These are phyloP conservation scores for Platichthys flesus DNA, from an alignment of 2,113 vertebrate genomes.

Conservation along the genomic window DNA sequence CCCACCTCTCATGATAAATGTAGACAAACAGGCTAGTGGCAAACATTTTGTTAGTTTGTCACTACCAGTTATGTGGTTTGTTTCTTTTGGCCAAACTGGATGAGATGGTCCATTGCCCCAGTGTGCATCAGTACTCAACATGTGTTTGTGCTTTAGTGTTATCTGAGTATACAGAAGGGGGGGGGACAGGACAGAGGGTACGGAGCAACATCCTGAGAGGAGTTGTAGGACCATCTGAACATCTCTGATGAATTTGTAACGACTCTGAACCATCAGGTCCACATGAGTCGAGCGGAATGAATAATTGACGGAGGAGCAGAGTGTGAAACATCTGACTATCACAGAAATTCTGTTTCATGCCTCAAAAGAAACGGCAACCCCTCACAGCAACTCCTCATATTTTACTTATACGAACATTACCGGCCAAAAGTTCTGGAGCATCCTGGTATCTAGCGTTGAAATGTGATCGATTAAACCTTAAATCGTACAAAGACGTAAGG, in stretches of 20 bases:
- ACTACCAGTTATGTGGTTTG: conserved; percentile 17
- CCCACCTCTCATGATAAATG: not conserved
- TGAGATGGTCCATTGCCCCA: conserved; percentile 1
- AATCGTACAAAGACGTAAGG: not conserved
- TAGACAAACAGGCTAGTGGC: not conserved
- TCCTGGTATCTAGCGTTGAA: not conserved
- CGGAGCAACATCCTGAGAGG: not conserved
- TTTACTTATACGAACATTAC: not conserved
- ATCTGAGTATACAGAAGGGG: not conserved
- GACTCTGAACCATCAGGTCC: conserved; percentile 21
- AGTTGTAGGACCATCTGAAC: conserved; percentile 21
- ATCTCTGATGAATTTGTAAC: conserved; percentile 20
- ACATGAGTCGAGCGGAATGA: conserved; percentile 28
- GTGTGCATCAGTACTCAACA: not conserved
- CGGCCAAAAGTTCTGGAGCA: not conserved
- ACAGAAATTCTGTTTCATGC: conserved; percentile 41
- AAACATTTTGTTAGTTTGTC: conserved; percentile 32
- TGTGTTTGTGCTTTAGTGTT: not conserved
- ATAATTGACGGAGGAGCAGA: conserved; percentile 36
- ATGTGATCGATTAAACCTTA: not conserved
- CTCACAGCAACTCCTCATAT: not conserved
- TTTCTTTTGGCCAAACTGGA: conserved; percentile 16
- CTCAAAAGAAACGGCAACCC: conserved; percentile 9
- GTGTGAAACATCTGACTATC: conserved; percentile 25
- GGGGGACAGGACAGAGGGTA: not conserved